A percentile compares a stretch with the other conserved stretches of the same genome.
These are phyloP conservation scores for Crotalus helleri DNA, from an alignment of 2,113 vertebrate genomes.

Conservation along the genomic window DNA sequence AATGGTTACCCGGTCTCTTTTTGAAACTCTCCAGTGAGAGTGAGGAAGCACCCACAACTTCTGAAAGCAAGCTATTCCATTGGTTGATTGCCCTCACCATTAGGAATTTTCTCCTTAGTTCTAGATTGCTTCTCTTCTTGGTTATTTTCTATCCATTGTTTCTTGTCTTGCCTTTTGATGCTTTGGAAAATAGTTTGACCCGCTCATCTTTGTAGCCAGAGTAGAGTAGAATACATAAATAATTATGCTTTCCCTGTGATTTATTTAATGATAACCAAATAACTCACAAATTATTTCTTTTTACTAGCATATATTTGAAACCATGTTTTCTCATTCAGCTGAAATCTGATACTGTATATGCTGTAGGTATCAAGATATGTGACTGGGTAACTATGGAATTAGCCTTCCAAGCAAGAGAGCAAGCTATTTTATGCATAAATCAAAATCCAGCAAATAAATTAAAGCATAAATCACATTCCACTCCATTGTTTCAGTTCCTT, in stretches of 20 bases:
- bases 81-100: background rate
- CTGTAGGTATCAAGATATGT: background rate
- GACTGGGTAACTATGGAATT: background rate
- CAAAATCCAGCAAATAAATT: background rate
- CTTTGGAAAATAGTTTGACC: background rate
- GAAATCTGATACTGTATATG: background rate
- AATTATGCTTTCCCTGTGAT: background rate
- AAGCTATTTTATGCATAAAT: background rate
- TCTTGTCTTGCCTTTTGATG: background rate
- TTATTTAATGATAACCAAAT: background rate
- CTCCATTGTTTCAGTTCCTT: background rate
- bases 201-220: background rate
- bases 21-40: background rate
- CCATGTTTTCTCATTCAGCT: background rate
- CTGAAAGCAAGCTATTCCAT: background rate
- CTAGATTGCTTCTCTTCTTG: background rate
- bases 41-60: background rate
- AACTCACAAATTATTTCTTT: background rate
- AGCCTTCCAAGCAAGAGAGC: background rate
- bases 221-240: background rate
- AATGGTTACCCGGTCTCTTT: background rate
- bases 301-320: background rate
- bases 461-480: background rate
- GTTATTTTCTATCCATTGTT: background rate
- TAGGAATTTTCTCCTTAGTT: background rate